These are phyloP conservation scores for Melanerpes formicivorus DNA, from an alignment of 2,113 vertebrate genomes.

Conservation along the genomic window DNA sequence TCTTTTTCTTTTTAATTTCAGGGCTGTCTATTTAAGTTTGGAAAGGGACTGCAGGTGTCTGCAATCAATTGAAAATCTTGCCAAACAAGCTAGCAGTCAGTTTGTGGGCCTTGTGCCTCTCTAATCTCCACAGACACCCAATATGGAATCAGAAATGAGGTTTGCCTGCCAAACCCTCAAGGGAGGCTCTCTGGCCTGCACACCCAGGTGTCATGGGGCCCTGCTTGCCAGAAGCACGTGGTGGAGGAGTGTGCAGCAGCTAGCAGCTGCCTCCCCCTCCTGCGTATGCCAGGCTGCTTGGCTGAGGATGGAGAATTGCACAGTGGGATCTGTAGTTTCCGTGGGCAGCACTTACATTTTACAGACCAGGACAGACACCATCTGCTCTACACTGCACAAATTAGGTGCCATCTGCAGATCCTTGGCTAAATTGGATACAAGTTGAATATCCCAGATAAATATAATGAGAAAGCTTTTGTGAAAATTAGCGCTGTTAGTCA, in stretches of 20 bases:
- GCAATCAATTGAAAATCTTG: background rate
- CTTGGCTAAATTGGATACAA: background rate
- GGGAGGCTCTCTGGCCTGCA: background rate
- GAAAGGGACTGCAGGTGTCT: background rate
- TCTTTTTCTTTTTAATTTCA: background rate
- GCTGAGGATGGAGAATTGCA: background rate
- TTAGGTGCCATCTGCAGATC: background rate
- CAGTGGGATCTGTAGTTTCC: background rate
- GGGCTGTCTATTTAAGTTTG: background rate
- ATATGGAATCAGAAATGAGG: rapidly evolving
- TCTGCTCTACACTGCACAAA: background rate
- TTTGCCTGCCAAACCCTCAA: background rate
- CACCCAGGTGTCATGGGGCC: rapidly evolving
- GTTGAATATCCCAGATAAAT: background rate
- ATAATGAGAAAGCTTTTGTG: background rate
- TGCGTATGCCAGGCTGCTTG: rapidly evolving
- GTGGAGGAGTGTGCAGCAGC: background rate
- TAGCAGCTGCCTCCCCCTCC: background rate
- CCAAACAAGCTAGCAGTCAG: background rate
- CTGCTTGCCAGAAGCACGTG: rapidly evolving
- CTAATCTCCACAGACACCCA: background rate
- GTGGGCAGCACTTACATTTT: background rate
- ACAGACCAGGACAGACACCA: background rate
- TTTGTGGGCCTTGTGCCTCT: background rate
- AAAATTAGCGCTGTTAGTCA: background rate